Evolutionary conservation across 2,113 vertebrate genomes (phyloP).

Genomic region (Pseudopipra pipra): DNA sequence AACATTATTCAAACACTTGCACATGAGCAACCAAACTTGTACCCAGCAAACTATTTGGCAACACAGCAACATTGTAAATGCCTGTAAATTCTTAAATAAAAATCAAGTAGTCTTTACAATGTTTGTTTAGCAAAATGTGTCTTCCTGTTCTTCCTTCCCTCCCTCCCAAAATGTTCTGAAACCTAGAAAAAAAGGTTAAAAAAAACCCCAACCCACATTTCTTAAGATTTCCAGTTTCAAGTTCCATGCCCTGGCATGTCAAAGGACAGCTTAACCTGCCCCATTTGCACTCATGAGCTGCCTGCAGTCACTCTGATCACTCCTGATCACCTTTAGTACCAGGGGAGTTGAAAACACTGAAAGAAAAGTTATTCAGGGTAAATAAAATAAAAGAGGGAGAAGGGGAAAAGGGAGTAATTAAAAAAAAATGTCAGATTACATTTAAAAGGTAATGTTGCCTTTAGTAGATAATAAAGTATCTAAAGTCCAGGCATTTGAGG

Average conservation of each 20-base stretch:
- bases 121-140: slow-evolving; percentile 53
- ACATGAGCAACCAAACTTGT: slow-evolving; percentile 67
- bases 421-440: background rate
- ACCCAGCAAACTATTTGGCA: slow-evolving; percentile 73
- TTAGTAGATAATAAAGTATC: slow-evolving; percentile 36
- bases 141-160: background rate
- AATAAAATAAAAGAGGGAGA: background rate
- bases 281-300: slow-evolving; percentile 20
- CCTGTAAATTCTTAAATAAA: slow-evolving; percentile 53
- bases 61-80: slow-evolving; percentile 60
- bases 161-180: slow-evolving; percentile 35
- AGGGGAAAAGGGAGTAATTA: background rate
- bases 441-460: slow-evolving; percentile 39
- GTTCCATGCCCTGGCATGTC: slow-evolving; percentile 8
- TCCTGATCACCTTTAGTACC: background rate
- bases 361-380: background rate
- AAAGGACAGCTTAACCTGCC: slow-evolving; percentile 2
- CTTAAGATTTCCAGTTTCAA: background rate
- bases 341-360: background rate
- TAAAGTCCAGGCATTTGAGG: slow-evolving; percentile 54
- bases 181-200: slow-evolving; percentile 45
- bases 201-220: background rate
- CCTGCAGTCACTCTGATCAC: slow-evolving; percentile 38
- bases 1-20: slow-evolving; percentile 68
- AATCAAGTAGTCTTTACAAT: slow-evolving; percentile 44